A percentile compares a stretch with the other conserved stretches of the same genome.
phyloP scores from a whole-genome alignment of 1,140 invertebrate species.

The Formica exsecta region DNA sequence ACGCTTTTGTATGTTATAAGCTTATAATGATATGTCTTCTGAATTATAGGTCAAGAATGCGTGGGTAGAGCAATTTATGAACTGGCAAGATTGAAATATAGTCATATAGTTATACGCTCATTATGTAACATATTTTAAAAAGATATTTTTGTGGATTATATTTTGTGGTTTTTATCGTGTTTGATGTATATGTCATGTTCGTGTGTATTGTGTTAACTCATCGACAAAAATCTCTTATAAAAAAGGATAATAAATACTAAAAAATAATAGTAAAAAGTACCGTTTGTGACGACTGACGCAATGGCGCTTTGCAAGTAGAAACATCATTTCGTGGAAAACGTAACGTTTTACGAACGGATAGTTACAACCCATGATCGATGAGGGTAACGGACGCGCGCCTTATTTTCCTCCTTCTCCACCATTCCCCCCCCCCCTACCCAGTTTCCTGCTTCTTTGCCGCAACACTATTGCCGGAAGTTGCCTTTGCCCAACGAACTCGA shows the following conservation, averaged over 20 bases:
- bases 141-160: background rate
- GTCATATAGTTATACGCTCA: background rate
- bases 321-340: conserved; percentile 51
- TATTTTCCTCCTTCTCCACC: conserved; percentile 27
- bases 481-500: conserved; percentile 49
- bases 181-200: no score
- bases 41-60: background rate
- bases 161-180: no score
- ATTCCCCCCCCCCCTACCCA: no score
- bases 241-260: background rate
- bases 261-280: background rate
- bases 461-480: conserved; percentile 50
- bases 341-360: conserved; percentile 54
- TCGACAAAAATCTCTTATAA: conserved; percentile 8
- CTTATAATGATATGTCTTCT: background rate
- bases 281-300: background rate
- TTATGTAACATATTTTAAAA: background rate
- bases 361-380: conserved; percentile 64
- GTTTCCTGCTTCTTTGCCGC: conserved; percentile 46
- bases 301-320: conserved; percentile 26
- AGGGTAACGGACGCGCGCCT: conserved; percentile 44
- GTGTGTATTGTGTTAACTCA: background rate
- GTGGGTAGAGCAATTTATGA: background rate
- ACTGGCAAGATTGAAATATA: background rate
- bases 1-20: background rate